phyloP scores from a whole-genome alignment of 2,797 vertebrate species.

The Chloroceryle amazona region DNA sequence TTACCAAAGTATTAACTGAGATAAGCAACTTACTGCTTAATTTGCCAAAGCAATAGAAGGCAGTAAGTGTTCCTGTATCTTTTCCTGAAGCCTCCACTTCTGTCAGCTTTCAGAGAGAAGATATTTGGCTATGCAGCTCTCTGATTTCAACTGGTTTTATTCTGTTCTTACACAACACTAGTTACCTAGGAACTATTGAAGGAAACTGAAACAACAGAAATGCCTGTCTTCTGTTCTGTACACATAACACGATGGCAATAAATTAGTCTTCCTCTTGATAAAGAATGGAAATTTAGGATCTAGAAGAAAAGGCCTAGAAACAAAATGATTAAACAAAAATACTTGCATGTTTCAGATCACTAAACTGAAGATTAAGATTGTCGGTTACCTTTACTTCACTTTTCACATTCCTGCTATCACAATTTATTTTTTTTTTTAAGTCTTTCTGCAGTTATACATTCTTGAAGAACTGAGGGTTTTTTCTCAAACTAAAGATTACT shows the following conservation, averaged over 20 bases:
- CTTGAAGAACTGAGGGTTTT: neutral
- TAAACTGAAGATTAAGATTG: neutral
- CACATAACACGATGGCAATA: neutral
- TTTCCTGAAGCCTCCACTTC: neutral
- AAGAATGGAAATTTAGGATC: neutral
- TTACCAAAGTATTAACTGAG: neutral
- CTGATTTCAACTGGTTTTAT: neutral
- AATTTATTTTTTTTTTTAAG: neutral
- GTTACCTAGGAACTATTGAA: neutral
- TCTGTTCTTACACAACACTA: neutral
- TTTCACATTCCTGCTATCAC: neutral
- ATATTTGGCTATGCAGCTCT: neutral
- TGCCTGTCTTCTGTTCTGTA: neutral
- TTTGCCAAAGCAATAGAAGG: neutral
- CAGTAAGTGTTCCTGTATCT: neutral
- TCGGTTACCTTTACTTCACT: neutral
- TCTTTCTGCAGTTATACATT: neutral
- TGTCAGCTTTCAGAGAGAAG: neutral
- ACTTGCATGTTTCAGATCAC: neutral
- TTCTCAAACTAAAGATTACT: neutral
- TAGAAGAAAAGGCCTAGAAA: neutral
- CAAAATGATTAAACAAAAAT: neutral
- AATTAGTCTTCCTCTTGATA: neutral
- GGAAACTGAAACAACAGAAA: neutral
- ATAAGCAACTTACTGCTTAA: neutral